A percentile compares a stretch with the other conserved stretches of the same genome.
Evolutionary conservation across 2,888 invertebrate genomes (phyloP).

Genomic region (Parapristionchus giblindavisi): DNA sequence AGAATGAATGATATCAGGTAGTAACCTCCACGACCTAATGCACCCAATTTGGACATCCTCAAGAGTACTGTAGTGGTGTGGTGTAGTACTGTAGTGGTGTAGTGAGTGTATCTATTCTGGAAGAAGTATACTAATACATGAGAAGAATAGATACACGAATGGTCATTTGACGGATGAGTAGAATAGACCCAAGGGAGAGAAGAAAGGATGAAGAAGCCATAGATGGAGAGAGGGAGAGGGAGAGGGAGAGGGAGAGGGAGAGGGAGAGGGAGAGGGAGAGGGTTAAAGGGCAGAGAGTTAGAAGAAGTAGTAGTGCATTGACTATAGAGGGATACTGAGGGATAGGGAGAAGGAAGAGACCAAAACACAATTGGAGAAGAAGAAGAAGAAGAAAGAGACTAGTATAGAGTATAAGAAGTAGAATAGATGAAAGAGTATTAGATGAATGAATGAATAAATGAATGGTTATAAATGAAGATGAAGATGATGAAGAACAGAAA

Average conservation of each 20-base stretch:
- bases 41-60: conserved; percentile 60
- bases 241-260: not conserved
- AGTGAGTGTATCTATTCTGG: not conserved
- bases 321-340: not conserved
- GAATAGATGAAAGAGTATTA: no score
- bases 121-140: not conserved
- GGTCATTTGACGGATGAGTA: not conserved
- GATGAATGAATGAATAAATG: no score
- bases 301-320: not conserved
- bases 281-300: not conserved
- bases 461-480: no score
- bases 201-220: conserved; percentile 8
- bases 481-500: no score
- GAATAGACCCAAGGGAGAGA: not conserved
- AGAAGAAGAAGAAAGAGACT: no score
- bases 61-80: not conserved
- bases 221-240: not conserved
- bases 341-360: not conserved
- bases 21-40: conserved; percentile 57
- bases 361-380: not conserved
- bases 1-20: conserved; percentile 55
- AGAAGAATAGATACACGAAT: not conserved
- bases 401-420: no score
- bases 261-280: not conserved
- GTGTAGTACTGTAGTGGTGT: not conserved